Conservation (phyloP, 2,113 vertebrate species). For the Gorsachius goisagi region DNA sequence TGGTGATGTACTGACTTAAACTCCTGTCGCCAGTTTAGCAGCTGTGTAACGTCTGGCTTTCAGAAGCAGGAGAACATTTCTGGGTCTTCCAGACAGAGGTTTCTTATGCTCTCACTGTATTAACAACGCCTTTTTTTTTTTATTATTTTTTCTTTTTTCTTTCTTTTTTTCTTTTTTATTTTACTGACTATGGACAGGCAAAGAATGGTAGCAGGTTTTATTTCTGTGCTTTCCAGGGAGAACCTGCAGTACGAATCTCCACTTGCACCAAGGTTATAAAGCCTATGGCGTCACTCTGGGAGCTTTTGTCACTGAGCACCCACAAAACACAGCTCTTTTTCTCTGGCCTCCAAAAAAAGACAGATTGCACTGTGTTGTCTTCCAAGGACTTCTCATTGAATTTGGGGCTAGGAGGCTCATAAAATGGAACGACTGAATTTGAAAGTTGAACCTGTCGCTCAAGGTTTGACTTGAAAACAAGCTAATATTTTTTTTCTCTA, state of each 20-base stretch:
- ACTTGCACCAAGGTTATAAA: neutral
- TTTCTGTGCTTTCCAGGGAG: neutral
- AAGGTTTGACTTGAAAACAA: neutral
- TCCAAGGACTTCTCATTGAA: conserved; percentile 21
- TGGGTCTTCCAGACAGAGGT: neutral
- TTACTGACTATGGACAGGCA: neutral
- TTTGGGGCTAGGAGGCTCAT: neutral
- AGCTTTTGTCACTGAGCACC: neutral
- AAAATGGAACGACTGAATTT: conserved; percentile 24
- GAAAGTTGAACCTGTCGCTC: neutral
- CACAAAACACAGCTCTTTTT: conserved; percentile 17
- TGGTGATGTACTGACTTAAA: neutral
- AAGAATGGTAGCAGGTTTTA: neutral
- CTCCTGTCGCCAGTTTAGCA: neutral
- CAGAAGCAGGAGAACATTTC: neutral
- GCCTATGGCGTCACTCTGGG: neutral
- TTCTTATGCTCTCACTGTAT: neutral
- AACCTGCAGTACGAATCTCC: neutral
- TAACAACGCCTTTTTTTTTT: neutral
- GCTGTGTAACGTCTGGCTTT: neutral
- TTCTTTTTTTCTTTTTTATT: no score
- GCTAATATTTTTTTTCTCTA: neutral
- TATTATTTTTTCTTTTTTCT: no score
- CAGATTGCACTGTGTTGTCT: neutral
- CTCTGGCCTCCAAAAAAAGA: conserved; percentile 32